Conservation (phyloP, 2,113 vertebrate species). For the Gobius niger region DNA sequence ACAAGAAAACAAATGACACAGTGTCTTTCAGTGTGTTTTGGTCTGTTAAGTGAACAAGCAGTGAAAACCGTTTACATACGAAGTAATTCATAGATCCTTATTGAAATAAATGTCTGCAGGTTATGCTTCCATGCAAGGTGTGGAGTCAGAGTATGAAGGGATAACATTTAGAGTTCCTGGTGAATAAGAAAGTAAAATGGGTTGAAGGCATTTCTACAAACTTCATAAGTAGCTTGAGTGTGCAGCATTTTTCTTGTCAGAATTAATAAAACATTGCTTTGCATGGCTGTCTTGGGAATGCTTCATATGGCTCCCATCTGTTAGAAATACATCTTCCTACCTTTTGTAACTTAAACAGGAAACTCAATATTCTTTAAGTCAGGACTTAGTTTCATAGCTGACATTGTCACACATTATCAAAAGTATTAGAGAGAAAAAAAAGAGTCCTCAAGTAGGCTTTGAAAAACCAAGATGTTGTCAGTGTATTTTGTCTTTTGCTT, state of each 20-base stretch:
- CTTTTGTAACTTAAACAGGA: slow-evolving; percentile 48
- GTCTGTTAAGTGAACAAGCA: too few relatives aligned
- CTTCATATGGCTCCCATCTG: slow-evolving; percentile 61
- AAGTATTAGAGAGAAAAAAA: slow-evolving; percentile 33
- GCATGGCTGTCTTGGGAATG: slow-evolving; percentile 28
- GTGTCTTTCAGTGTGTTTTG: too few relatives aligned
- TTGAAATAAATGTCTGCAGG: too few relatives aligned
- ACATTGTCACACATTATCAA: slow-evolving; percentile 17
- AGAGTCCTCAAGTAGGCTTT: slow-evolving; percentile 20
- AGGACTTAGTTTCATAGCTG: slow-evolving; percentile 25
- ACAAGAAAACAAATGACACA: too few relatives aligned
- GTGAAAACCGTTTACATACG: too few relatives aligned
- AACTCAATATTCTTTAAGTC: slow-evolving; percentile 29
- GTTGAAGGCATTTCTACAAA: slow-evolving; percentile 46
- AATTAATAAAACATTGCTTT: slow-evolving; percentile 55
- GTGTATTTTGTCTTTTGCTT: slow-evolving; percentile 32
- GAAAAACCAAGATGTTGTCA: slow-evolving; percentile 14
- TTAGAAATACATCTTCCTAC: slow-evolving; percentile 44
- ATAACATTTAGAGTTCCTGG: slow-evolving; percentile 52
- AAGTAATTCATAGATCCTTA: too few relatives aligned
- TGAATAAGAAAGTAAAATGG: slow-evolving; percentile 64
- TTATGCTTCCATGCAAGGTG: slow-evolving; percentile 41
- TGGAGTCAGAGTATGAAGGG: too few relatives aligned
- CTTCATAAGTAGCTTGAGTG: slow-evolving; percentile 57
- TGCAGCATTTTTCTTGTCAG: slow-evolving; percentile 53